phyloP scores from a whole-genome alignment of 2,797 vertebrate genomes.

The Phalloptychus januarius region DNA sequence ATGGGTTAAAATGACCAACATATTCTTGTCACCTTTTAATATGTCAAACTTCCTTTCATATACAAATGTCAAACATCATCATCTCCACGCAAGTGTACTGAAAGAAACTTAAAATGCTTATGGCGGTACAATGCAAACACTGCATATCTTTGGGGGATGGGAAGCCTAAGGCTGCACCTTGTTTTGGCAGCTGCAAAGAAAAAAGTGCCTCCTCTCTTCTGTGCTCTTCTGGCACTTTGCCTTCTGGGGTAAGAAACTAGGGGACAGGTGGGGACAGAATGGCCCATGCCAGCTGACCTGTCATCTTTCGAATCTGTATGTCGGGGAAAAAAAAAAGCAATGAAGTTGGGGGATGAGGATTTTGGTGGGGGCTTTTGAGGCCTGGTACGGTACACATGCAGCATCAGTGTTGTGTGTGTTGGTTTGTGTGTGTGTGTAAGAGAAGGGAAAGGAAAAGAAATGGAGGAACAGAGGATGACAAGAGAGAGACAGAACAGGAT shows the following conservation, averaged over 20 bases:
- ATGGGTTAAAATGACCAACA: neutral
- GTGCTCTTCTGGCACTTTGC: constrained; percentile 63
- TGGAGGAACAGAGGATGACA: constrained; percentile 78
- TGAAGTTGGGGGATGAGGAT: constrained; percentile 29
- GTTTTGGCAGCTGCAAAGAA: constrained; percentile 72
- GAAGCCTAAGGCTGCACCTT: constrained; percentile 56
- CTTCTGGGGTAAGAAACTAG: constrained; percentile 69
- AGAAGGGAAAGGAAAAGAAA: constrained; percentile 47
- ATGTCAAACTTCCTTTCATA: constrained; percentile 11
- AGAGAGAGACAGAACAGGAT: constrained; percentile 72
- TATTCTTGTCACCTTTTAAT: constrained; percentile 20
- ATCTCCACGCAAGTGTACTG: constrained; percentile 19
- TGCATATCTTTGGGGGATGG: constrained; percentile 54
- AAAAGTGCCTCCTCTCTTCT: constrained; percentile 54
- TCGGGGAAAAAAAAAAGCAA: constrained; percentile 64
- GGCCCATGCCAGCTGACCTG: constrained; percentile 76
- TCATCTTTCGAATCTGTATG: constrained; percentile 67
- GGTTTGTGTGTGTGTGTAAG: constrained; percentile 20
- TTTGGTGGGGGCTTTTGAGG: constrained; percentile 33
- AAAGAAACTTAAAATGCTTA: constrained; percentile 30
- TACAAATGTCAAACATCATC: neutral
- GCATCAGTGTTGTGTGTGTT: constrained; percentile 39
- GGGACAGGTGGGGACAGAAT: constrained; percentile 77
- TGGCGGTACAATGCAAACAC: constrained; percentile 41
- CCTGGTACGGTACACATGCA: constrained; percentile 30